phyloP scores from a whole-genome alignment of 2,888 invertebrate genomes.

The Oligia strigilis region DNA sequence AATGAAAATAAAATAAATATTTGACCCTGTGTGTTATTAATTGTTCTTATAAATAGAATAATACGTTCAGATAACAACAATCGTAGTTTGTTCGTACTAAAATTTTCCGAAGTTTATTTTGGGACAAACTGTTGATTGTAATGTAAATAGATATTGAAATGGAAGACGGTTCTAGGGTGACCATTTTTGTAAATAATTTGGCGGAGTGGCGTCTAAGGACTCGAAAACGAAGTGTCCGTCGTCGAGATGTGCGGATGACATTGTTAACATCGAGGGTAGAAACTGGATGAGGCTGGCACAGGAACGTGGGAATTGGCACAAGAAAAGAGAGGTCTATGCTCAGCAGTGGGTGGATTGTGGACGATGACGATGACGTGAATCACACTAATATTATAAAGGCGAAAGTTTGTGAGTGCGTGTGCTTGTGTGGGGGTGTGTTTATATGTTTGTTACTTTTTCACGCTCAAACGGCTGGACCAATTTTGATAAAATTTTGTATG shows the following conservation, averaged over 20 bases:
- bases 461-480: too few relatives aligned
- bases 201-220: not conserved
- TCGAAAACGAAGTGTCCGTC: not conserved
- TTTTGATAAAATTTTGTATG: too few relatives aligned
- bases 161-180: slow-evolving; percentile 25
- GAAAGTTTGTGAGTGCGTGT: too few relatives aligned
- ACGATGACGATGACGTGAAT: not conserved
- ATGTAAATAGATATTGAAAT: slow-evolving; percentile 34
- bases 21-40: slow-evolving; percentile 65
- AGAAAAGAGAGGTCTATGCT: not conserved
- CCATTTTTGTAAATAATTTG: slow-evolving; percentile 9
- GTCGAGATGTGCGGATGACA: not conserved
- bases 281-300: too few relatives aligned
- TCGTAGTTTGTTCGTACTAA: slow-evolving; percentile 36
- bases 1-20: slow-evolving; percentile 64
- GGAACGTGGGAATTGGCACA: too few relatives aligned
- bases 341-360: not conserved
- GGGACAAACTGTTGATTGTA: slow-evolving; percentile 40
- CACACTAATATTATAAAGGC: too few relatives aligned
- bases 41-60: slow-evolving; percentile 68
- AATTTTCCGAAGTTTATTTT: slow-evolving; percentile 60
- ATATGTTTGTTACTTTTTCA: too few relatives aligned
- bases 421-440: too few relatives aligned
- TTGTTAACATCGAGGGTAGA: too few relatives aligned
- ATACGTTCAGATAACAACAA: slow-evolving; percentile 51